A percentile compares a stretch with the other conserved stretches of the same genome.
phyloP scores from a whole-genome alignment of 2,888 invertebrate species.

The Drosophila acutilabella region DNA sequence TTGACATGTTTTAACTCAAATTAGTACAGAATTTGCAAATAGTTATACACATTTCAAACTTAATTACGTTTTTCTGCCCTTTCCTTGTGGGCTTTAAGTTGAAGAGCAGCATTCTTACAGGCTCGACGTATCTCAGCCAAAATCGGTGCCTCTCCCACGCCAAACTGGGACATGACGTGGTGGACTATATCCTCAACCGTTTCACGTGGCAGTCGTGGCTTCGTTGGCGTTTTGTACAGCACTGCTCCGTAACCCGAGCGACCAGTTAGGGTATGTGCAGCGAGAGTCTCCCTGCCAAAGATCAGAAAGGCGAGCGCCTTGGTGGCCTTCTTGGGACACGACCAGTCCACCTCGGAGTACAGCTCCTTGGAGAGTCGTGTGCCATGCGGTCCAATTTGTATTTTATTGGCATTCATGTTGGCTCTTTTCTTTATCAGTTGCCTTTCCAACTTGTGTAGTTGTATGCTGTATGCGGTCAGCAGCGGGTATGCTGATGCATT shows the following conservation, averaged over 20 bases:
- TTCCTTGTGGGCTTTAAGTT: too few species aligned
- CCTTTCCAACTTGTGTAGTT: conserved; percentile 3
- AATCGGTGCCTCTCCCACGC: background rate
- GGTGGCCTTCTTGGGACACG: background rate
- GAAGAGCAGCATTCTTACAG: background rate
- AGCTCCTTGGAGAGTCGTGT: background rate
- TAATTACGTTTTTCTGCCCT: too few species aligned
- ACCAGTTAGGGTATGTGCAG: conserved; percentile 19
- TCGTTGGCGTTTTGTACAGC: background rate
- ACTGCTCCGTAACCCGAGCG: conserved; percentile 2
- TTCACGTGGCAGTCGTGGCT: background rate
- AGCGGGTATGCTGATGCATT: background rate
- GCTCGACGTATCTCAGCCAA: background rate
- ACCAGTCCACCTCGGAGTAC: conserved; percentile 2
- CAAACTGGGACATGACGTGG: conserved; percentile 1
- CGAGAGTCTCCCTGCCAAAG: conserved; percentile 21
- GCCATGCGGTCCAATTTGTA: conserved; percentile 20
- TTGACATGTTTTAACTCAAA: background rate
- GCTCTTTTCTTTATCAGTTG: background rate
- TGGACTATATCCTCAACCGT: conserved; percentile 17
- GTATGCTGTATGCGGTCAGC: background rate
- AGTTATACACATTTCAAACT: too few species aligned
- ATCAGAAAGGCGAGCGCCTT: conserved; percentile 2
- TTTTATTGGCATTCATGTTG: background rate
- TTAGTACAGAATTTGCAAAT: background rate